phyloP scores from a whole-genome alignment of 2,113 vertebrate genomes.

The Chionis minor region DNA sequence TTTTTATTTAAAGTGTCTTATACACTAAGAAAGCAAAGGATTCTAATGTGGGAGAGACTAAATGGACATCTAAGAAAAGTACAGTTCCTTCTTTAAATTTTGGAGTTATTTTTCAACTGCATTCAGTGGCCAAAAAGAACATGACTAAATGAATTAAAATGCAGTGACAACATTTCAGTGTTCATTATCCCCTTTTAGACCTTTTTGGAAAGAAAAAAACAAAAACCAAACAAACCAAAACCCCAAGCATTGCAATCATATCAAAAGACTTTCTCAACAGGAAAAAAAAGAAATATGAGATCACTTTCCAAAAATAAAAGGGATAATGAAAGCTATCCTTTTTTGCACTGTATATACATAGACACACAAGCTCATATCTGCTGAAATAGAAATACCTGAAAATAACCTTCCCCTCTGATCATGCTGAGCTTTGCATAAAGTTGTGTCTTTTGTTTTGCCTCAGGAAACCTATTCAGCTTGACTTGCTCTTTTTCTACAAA shows the following conservation, averaged over 20 bases:
- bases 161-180: neutral
- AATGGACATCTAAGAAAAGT: neutral
- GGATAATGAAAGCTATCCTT: neutral
- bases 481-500: neutral
- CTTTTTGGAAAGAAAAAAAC: neutral
- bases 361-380: neutral
- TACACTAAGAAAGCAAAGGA: neutral
- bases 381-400: neutral
- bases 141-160: neutral
- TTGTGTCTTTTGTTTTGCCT: neutral
- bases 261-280: neutral
- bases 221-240: neutral
- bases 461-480: neutral
- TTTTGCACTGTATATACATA: neutral
- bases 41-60: neutral
- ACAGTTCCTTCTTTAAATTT: neutral
- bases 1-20: neutral
- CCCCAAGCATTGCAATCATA: neutral
- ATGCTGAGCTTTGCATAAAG: neutral
- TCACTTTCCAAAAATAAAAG: neutral
- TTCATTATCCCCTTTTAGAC: neutral
- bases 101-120: neutral
- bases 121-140: neutral
- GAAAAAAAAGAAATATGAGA: neutral
- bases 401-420: neutral